phyloP scores from a whole-genome alignment of 2,113 vertebrate species.

The Pantherophis guttatus region DNA sequence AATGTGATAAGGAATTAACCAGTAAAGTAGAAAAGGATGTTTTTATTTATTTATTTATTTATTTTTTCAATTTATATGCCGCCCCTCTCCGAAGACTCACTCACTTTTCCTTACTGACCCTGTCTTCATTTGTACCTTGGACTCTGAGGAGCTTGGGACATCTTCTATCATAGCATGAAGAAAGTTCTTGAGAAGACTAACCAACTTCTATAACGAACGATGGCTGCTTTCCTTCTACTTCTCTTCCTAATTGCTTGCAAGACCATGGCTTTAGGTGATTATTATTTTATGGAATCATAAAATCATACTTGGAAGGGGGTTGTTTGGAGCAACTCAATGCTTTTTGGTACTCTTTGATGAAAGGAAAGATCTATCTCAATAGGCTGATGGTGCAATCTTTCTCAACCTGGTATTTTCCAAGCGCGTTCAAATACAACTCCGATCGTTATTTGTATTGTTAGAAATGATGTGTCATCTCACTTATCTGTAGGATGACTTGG shows the following conservation, averaged over 20 bases:
- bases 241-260: background rate
- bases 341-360: background rate
- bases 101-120: too few relatives aligned
- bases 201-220: constrained; percentile 2
- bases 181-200: background rate
- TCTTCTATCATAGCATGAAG: background rate
- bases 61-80: too few relatives aligned
- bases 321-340: background rate
- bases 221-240: constrained; percentile 30
- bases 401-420: background rate
- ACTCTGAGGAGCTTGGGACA: background rate
- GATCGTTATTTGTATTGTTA: background rate
- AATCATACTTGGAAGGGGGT: background rate
- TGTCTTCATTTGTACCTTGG: background rate
- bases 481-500: background rate
- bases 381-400: background rate
- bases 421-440: background rate
- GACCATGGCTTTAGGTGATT: background rate
- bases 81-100: too few relatives aligned
- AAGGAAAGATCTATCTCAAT: background rate
- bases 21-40: background rate
- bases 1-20: background rate
- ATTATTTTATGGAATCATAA: background rate
- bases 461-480: background rate
- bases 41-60: too few relatives aligned